Conservation (phyloP, 1,140 invertebrate species). For the Drosophila persimilis region DNA sequence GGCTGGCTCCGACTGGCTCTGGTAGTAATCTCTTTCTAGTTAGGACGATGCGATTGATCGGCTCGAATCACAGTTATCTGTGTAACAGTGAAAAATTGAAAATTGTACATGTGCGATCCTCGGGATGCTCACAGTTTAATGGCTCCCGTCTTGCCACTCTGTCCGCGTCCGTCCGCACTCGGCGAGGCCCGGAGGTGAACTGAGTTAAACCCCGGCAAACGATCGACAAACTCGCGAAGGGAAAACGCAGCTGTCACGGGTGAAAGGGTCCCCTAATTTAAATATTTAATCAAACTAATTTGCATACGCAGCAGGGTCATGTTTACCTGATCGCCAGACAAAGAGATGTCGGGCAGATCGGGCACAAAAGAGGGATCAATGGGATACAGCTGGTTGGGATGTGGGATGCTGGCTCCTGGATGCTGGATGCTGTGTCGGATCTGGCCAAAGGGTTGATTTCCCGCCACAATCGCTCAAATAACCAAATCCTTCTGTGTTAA, state of each 20-base stretch:
- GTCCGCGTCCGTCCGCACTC: slow-evolving; percentile 15
- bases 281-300: slow-evolving; percentile 80
- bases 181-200: slow-evolving; percentile 67
- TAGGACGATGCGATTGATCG: slow-evolving; percentile 47
- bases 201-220: slow-evolving; percentile 22
- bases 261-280: slow-evolving; percentile 51
- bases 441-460: slow-evolving; percentile 53
- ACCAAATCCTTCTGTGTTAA: slow-evolving; percentile 49
- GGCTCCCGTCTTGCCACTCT: slow-evolving; percentile 23
- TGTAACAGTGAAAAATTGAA: slow-evolving; percentile 77
- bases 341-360: slow-evolving; percentile 44
- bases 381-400: slow-evolving; percentile 31
- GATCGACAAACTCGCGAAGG: slow-evolving; percentile 53
- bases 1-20: slow-evolving; percentile 3
- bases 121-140: neutral
- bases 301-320: slow-evolving; percentile 37
- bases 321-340: slow-evolving; percentile 73
- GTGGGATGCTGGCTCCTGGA: too few species aligned
- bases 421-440: slow-evolving; percentile 37
- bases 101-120: slow-evolving; percentile 60
- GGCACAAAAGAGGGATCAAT: slow-evolving; percentile 33
- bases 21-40: slow-evolving; percentile 64
- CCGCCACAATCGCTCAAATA: slow-evolving; percentile 11
- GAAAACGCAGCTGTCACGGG: slow-evolving; percentile 55
- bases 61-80: slow-evolving; percentile 71